Evolutionary conservation across 92 coral and sea anemone genomes (phyloP).

Genomic region (Epizoanthus rinbou): DNA sequence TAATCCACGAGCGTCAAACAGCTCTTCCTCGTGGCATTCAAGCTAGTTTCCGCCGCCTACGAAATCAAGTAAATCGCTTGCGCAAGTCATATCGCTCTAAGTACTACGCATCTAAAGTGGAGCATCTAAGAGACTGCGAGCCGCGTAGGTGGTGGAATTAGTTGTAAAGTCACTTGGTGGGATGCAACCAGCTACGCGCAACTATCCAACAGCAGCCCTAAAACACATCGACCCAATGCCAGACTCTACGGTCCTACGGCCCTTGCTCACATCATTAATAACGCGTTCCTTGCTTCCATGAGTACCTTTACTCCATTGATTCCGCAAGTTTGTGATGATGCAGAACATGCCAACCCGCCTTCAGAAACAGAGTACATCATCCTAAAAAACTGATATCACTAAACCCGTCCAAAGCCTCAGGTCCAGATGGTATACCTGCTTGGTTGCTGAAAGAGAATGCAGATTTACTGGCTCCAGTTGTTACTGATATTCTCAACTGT

Average conservation of each 20-base stretch:
- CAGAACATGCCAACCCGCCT: too few relatives aligned
- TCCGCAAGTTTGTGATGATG: too few relatives aligned
- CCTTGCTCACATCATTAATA: too few relatives aligned
- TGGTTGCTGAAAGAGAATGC: slow-evolving; percentile 20
- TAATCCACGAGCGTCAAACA: slow-evolving; percentile 40
- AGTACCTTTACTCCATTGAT: too few relatives aligned
- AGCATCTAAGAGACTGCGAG: slow-evolving; percentile 36
- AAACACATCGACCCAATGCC: not conserved
- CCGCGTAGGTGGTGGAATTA: slow-evolving; percentile 58
- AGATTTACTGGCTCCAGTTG: slow-evolving; percentile 6
- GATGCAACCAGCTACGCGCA: slow-evolving; percentile 39
- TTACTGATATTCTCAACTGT: not conserved
- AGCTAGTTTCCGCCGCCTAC: slow-evolving; percentile 8
- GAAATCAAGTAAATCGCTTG: slow-evolving; percentile 42
- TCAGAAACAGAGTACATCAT: too few relatives aligned
- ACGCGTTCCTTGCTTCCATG: too few relatives aligned
- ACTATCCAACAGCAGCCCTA: slow-evolving; percentile 29
- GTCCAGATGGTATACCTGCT: slow-evolving; percentile 3
- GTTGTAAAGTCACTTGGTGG: slow-evolving; percentile 52
- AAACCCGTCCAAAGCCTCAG: not conserved
- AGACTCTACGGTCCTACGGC: too few relatives aligned
- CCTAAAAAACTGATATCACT: too few relatives aligned
- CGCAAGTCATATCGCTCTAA: slow-evolving; percentile 56
- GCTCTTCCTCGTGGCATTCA: slow-evolving; percentile 45
- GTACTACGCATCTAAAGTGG: slow-evolving; percentile 52